Conservation (phyloP, 1,140 invertebrate genomes). For the Eumeta japonica region DNA sequence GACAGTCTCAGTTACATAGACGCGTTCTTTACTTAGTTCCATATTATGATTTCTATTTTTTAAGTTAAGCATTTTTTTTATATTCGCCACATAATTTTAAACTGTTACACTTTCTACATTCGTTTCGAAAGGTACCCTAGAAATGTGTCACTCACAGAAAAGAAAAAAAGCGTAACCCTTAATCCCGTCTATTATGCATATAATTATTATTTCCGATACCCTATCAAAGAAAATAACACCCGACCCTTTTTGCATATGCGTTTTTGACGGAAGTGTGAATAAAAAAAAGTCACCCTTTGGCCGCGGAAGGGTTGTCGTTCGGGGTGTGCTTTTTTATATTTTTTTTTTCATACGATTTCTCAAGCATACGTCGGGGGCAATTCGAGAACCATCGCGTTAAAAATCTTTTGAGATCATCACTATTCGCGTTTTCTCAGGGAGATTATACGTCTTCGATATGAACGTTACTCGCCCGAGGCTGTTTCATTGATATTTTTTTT, state of each 20-base stretch:
- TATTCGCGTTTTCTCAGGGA: slow-evolving; percentile 53
- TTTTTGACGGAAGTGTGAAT: slow-evolving; percentile 53
- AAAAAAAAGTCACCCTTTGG: slow-evolving; percentile 53
- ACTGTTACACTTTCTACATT: no score
- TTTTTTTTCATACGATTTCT: no score
- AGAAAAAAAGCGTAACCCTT: slow-evolving; percentile 36
- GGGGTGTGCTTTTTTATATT: no score
- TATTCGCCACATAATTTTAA: no score
- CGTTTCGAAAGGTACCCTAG: no score
- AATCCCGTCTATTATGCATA: slow-evolving; percentile 56
- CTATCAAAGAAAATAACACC: slow-evolving; percentile 51
- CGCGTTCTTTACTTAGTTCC: no score
- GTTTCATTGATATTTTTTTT: no score
- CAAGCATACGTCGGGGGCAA: slow-evolving; percentile 40
- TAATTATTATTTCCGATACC: slow-evolving; percentile 55
- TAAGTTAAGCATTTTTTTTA: no score
- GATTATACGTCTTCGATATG: no score
- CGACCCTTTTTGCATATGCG: slow-evolving; percentile 48
- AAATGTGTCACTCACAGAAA: slow-evolving; percentile 42
- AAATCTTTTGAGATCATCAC: slow-evolving; percentile 38
- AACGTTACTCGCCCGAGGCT: slow-evolving; percentile 42
- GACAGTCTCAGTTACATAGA: no score
- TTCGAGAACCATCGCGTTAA: slow-evolving; percentile 32
- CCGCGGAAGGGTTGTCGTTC: slow-evolving; percentile 41
- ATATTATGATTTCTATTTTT: no score